These are phyloP conservation scores for Psylliodes chrysocephalus DNA, from an alignment of 2,888 invertebrate species.

Conservation along the genomic window DNA sequence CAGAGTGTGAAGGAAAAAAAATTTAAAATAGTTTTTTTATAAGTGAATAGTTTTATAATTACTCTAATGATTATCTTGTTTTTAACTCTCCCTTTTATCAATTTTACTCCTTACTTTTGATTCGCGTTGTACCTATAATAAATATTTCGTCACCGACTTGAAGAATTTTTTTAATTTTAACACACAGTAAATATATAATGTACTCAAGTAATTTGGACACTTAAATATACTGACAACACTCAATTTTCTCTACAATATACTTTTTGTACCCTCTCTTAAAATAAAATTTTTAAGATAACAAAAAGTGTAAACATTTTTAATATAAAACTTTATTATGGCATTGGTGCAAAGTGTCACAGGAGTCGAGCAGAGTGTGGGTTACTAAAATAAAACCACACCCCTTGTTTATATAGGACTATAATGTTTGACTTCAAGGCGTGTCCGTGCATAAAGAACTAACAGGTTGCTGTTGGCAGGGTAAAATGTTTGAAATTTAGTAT, in stretches of 20 bases:
- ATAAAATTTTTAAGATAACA: constrained; percentile 4
- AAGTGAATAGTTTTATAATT: no score
- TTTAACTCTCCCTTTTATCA: no score
- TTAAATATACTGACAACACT: no score
- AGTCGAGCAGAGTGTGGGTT: constrained; percentile 1
- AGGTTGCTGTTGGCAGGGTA: constrained; percentile 1
- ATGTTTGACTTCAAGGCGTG: constrained; percentile 35
- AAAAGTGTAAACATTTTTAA: constrained; percentile 21
- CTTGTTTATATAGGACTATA: constrained; percentile 29
- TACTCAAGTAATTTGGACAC: no score
- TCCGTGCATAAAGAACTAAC: constrained; percentile 5
- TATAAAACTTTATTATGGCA: constrained; percentile 18
- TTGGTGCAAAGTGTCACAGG: constrained; percentile 18
- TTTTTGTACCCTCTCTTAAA: constrained; percentile 1
- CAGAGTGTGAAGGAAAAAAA: no score
- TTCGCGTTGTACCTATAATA: no score
- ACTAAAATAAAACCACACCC: constrained; percentile 33
- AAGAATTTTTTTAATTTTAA: no score
- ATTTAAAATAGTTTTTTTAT: no score
- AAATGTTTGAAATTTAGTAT: constrained; percentile 28
- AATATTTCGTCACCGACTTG: no score
- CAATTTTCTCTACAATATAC: constrained; percentile 4
- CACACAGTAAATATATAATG: no score
- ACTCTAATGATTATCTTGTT: no score
- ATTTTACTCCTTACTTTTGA: no score